Conservation (phyloP, 2,797 vertebrate species). For the Hydrolagus colliei region DNA sequence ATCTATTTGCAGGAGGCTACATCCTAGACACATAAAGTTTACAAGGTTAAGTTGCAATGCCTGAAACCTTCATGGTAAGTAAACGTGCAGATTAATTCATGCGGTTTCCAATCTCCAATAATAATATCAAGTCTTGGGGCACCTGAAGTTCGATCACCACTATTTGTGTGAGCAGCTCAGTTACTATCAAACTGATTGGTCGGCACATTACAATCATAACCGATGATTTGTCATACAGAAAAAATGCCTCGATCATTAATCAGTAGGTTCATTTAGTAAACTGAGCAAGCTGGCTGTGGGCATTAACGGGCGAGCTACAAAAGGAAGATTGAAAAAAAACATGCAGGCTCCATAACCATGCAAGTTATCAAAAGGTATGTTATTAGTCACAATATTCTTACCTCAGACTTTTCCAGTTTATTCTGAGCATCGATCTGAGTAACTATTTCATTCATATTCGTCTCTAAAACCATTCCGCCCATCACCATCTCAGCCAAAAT, state of each 20-base stretch:
- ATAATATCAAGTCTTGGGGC: neutral
- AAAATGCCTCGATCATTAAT: neutral
- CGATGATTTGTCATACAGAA: neutral
- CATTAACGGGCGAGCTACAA: constrained; percentile 38
- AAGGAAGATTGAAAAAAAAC: constrained; percentile 37
- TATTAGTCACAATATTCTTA: constrained; percentile 53
- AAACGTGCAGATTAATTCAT: constrained; percentile 10
- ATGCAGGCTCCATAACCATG: constrained; percentile 37
- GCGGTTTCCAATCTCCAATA: neutral
- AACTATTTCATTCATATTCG: constrained; percentile 98
- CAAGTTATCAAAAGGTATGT: constrained; percentile 28
- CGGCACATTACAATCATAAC: neutral
- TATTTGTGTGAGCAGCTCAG: neutral
- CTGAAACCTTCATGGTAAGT: neutral
- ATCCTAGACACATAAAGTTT: neutral
- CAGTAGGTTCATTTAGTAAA: constrained; percentile 32
- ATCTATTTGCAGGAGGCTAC: neutral
- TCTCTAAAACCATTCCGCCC: constrained; percentile 98
- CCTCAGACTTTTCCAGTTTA: constrained; percentile 98
- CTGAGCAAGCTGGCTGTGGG: constrained; percentile 37
- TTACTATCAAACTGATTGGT: neutral
- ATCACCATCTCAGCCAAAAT: constrained; percentile 98
- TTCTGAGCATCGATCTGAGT: constrained; percentile 92
- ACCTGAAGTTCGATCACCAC: neutral
- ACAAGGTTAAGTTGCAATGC: neutral